A percentile compares a stretch with the other conserved stretches of the same genome.
Evolutionary conservation across 1,140 invertebrate species (phyloP).

Genomic region (Drosophila truncata): DNA sequence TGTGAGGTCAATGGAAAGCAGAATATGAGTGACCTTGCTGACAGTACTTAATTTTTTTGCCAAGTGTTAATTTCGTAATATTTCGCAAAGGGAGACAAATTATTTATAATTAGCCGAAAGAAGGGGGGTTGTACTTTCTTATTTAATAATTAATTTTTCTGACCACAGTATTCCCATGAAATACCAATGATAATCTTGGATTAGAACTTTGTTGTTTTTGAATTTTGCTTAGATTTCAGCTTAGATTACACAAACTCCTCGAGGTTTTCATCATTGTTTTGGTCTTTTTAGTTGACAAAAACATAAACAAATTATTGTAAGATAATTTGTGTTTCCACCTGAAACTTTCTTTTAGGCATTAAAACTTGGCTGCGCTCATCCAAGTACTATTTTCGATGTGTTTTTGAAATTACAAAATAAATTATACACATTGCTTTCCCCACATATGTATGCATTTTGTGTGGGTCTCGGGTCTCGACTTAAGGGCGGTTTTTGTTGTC

Average conservation of each 20-base stretch:
- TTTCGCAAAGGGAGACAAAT: background rate
- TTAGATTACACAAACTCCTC: background rate
- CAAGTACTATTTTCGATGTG: too few species aligned
- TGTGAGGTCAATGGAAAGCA: conserved; percentile 19
- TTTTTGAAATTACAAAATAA: background rate
- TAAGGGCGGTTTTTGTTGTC: conserved; percentile 8
- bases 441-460: background rate
- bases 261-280: background rate
- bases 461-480: conserved; percentile 3
- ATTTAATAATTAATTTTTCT: background rate
- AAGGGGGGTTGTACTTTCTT: background rate
- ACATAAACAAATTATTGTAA: background rate
- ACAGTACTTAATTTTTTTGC: background rate
- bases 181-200: background rate
- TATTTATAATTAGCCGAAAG: background rate
- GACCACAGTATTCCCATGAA: background rate
- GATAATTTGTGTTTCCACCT: background rate
- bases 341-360: too few species aligned
- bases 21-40: conserved; percentile 17
- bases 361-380: too few species aligned
- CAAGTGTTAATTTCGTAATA: conserved; percentile 13
- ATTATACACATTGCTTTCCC: background rate
- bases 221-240: background rate
- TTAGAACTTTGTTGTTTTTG: background rate
- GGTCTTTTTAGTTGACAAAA: too few species aligned